Evolutionary conservation across 1,140 invertebrate genomes (phyloP), one percentile per base, ranked within the genome.

Genomic region (Caerostris extrusa): DNA sequence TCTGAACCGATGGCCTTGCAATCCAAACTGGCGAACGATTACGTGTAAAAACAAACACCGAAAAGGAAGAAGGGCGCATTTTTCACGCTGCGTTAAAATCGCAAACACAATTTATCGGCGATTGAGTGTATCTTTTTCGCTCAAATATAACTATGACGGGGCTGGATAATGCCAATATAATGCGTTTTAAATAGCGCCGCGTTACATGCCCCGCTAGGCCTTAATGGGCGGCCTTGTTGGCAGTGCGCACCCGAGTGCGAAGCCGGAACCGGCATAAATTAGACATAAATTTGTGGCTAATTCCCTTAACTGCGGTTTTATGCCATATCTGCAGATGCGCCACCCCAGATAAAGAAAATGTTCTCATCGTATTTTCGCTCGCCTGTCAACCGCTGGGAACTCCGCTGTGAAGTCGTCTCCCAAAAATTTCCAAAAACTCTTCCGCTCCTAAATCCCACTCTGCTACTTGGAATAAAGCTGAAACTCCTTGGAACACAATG

Each of bases 281-380:
- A 71, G 69, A 71, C 69, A 71, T 71, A 71, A 71, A 71, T 71
- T 71, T 71, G n/a, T 34, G 69, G n/a, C 69, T 71, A 71, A 71
- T 71, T 71, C 69, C 50, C 69, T 71, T 71, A 71, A 71, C 69
- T 71, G 69, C 69, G 19, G 34, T 71, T 50, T 71, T 71, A 71
- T 71, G 34, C 34, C 50, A 34, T 50, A 71, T 19, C 69, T 64
- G 17, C 69, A 71, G 69, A 71, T 71, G 69, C 69, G 50, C 8
- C 8, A 7, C 5, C n/a, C 34, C 4, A 71, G 69, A 71, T 71
- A 71, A 71, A 71, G 69, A 71, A 19, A 71, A 34, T 19, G 8
- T 71, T 71, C 69, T 34, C 69, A 34, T 34, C 69, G 7, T 71
- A 71, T 50, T 71, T 71, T 34, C 8, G 0, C 12, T 34, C 14